Conservation (phyloP, 1,140 invertebrate species). For the Heliconius congener region DNA sequence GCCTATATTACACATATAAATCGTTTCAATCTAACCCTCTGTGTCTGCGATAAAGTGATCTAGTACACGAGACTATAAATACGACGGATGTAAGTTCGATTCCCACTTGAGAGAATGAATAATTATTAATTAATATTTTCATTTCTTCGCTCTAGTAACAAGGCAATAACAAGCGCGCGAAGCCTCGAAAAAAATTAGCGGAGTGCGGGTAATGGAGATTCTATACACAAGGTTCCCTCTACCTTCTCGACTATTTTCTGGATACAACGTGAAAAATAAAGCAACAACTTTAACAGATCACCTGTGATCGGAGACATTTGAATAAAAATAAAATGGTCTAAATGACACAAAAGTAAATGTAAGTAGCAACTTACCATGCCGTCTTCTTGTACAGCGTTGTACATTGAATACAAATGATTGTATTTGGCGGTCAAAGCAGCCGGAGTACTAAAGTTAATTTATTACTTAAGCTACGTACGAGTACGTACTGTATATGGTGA, state of each 20-base stretch:
- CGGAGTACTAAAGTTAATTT: slow-evolving; percentile 64
- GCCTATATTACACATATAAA: no score
- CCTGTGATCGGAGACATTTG: slow-evolving; percentile 25
- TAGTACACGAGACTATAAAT: no score
- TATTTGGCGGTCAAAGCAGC: slow-evolving; percentile 69
- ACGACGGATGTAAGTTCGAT: no score
- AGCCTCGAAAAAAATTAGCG: no score
- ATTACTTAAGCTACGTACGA: slow-evolving; percentile 44
- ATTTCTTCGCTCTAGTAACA: no score
- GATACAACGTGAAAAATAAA: background rate
- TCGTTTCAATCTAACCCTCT: no score
- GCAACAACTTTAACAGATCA: background rate
- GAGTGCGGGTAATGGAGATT: background rate
- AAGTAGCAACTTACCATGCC: slow-evolving; percentile 57
- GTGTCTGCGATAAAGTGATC: no score
- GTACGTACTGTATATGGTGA: slow-evolving; percentile 33
- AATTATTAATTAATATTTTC: no score
- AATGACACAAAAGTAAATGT: slow-evolving; percentile 57
- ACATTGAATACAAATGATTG: slow-evolving; percentile 68
- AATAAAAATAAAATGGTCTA: slow-evolving; percentile 46
- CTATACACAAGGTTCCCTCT: background rate
- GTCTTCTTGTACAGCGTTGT: slow-evolving; percentile 45
- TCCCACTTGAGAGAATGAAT: no score
- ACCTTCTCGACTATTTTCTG: no score
- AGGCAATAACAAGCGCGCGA: no score